Evolutionary conservation across 2,888 invertebrate species (phyloP), one percentile per base, ranked within the genome.

Genomic region (Lasioglossum figueresi): DNA sequence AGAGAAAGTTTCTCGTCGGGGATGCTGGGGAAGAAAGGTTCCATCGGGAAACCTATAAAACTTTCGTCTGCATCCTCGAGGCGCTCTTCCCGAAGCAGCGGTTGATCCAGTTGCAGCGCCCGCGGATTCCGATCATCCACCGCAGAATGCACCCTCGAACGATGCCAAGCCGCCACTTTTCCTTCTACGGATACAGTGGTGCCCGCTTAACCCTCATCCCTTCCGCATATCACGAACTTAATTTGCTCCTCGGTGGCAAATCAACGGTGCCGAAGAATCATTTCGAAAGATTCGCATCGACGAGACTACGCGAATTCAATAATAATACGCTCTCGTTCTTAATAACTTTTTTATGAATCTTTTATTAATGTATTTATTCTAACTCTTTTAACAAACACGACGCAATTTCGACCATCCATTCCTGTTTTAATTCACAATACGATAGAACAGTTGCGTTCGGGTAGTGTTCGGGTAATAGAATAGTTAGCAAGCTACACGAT

Each of bases 111-210:
- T 37, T 66, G 56, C 56, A 68, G 37, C 37, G 59, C 27, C 79
- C 40, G 27, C 23, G 68, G 74, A 75, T 79, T 79, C 56, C 70
- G 72, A 74, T 83, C 75, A 87, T 82, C 52, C 74, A 70, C 66
- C 66, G 31, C 14, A n/a, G n/a, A 56, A 73, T 59, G 71, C 73
- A 37, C 19, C 14, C n/a, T 66, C 66, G 79, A 86, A 84, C 77
- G 76, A 45, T 76, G 80, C 23, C 27, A n/a, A 27, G n/a, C 12
- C 48, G 43, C 70, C 16, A 52, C 71, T 76, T 76, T 78, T 76
- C 68, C 23, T 68, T 23, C 23, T 68, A 68, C 23, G 19, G 34
- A 3, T 23, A 66, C 34, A 8, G 0, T 63, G 16, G 31, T 63
- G 63, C 31, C 8, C 31, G 31, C 63, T 63, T 31, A 31, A 63